phyloP scores from a whole-genome alignment of 2,113 vertebrate genomes.

The Cyanoliseus patagonus region DNA sequence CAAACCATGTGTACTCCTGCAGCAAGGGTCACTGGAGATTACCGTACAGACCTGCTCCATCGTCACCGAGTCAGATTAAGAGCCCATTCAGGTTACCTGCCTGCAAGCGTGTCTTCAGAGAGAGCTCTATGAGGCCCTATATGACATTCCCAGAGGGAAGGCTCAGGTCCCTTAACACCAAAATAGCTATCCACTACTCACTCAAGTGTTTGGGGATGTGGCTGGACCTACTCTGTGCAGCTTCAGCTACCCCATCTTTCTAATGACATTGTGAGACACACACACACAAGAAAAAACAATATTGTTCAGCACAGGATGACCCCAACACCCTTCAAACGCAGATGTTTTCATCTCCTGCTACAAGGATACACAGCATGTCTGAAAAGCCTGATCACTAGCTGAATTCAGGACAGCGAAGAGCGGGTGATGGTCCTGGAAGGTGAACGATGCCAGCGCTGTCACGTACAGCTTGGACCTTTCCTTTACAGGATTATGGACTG shows the following conservation, averaged over 20 bases:
- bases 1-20: neutral
- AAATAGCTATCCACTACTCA: neutral
- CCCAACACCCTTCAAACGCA: neutral
- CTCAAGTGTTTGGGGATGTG: neutral
- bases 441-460: neutral
- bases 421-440: neutral
- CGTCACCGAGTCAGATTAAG: neutral
- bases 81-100: neutral
- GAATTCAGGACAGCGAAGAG: neutral
- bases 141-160: neutral
- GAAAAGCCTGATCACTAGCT: neutral
- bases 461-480: neutral
- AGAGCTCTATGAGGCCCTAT: neutral
- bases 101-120: neutral
- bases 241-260: neutral
- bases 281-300: rapidly evolving
- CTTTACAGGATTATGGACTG: neutral
- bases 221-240: neutral
- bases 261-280: neutral
- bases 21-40: neutral
- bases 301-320: neutral
- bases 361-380: neutral
- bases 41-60: neutral
- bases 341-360: neutral
- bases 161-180: neutral